Base-by-base conservation (phyloP, 2,113 vertebrate species). In the Psammodynastes pulverulentus region DNA sequence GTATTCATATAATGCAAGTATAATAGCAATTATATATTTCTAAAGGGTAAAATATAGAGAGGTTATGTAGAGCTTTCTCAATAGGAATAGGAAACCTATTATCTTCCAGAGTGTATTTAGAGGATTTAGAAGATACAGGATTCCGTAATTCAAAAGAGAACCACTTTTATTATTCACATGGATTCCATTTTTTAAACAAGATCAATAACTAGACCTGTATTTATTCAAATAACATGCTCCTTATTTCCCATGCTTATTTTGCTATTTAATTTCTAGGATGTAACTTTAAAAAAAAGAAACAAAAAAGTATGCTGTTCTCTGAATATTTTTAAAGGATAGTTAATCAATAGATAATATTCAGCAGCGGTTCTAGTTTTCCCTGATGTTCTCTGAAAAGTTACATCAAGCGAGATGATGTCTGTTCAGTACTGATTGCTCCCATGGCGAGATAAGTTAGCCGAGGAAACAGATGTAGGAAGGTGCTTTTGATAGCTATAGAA, bases 21-120 rank as follows among this genome's bases (percentile, higher is more conserved):
- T 90, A 90, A 84, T 87, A 92, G 43, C 54, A 94, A 10, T 92
- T 56, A 53, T 62, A 91, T 93, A 0, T 58, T 91, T 94, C 86
- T 48, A 6, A 89, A 93, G 88, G 91, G 85, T 45, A 58, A 94
- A 72, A 93, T 62, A 17, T 21, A 84, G 12, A 39, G 19, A n/a
- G 29, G 1, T 94, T 67, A 17, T 17, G 53, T 15, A 43, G 23
- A n/a, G 29, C 3, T 94, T 84, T 62, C 46, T 62, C 29, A 29
- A 12, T 67, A 58, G 24, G 1, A 87, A 43, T 15, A 84, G 17
- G 1, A 88, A 34, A 5, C 39, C 52, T 56, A 0, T 0, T 51
- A 84, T 54, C 29, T 34, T 91, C 53, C 56, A 90, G 72, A 93
- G 93, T 5, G 45, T 79, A 46, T 12, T 29, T 1, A 85, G 24